phyloP scores from a whole-genome alignment of 2,113 vertebrate genomes.

The Coregonus clupeaformis region DNA sequence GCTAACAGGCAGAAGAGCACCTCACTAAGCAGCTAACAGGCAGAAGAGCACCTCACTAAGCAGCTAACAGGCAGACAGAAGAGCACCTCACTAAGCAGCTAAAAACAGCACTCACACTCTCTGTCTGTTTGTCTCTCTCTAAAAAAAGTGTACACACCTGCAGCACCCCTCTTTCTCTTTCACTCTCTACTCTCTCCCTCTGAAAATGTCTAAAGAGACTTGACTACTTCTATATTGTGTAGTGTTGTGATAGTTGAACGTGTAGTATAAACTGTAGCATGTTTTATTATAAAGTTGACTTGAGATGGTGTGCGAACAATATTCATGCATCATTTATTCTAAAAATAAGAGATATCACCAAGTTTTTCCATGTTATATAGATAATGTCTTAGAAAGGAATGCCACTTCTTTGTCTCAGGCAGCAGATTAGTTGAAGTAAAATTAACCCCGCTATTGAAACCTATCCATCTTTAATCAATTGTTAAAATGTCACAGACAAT shows the following conservation, averaged over 20 bases:
- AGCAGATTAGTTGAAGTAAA: slow-evolving; percentile 13
- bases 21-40: no score
- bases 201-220: slow-evolving; percentile 18
- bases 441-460: slow-evolving; percentile 63
- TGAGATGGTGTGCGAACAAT: slow-evolving; percentile 2
- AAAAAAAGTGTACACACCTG: no score
- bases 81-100: no score
- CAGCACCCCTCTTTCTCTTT: not conserved
- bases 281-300: not conserved
- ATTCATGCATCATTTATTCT: slow-evolving; percentile 35
- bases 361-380: slow-evolving; percentile 53
- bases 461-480: slow-evolving; percentile 76
- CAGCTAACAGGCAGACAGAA: no score
- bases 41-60: no score
- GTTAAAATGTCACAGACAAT: slow-evolving; percentile 76
- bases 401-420: slow-evolving; percentile 28
- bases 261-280: not conserved
- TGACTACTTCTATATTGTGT: slow-evolving; percentile 1
- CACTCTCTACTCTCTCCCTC: slow-evolving; percentile 4
- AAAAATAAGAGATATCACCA: slow-evolving; percentile 16
- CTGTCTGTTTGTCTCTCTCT: no score
- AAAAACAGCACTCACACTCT: no score
- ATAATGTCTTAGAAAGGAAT: slow-evolving; percentile 43
- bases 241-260: not conserved
- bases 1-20: no score